Conservation (phyloP, 64 coral and sea anemone genomes). For the Stylophora pistillata region DNA sequence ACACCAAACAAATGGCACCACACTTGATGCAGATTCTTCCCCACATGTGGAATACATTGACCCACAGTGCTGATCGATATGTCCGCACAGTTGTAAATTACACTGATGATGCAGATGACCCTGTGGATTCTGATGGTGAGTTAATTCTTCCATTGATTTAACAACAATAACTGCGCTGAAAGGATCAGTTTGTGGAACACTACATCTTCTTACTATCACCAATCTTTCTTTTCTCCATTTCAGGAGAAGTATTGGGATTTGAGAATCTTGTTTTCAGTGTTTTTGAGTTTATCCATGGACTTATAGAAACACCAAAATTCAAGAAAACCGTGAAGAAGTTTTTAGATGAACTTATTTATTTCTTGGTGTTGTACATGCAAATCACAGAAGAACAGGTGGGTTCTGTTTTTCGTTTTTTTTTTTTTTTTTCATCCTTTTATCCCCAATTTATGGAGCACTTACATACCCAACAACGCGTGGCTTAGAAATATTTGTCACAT, state of each 20-base stretch:
- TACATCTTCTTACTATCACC: no score
- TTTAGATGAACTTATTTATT: conserved; percentile 93
- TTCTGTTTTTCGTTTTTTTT: neutral
- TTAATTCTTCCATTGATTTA: no score
- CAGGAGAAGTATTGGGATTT: conserved; percentile 95
- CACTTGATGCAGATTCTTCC: conserved; percentile 72
- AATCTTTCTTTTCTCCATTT: neutral
- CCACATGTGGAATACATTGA: conserved; percentile 92
- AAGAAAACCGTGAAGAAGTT: conserved; percentile 91
- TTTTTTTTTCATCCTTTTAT: neutral
- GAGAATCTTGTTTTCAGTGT: conserved; percentile 96
- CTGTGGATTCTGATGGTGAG: conserved; percentile 97
- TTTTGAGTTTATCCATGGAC: conserved; percentile 97
- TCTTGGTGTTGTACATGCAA: conserved; percentile 92
- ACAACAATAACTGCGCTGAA: no score
- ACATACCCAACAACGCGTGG: no score
- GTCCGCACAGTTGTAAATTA: conserved; percentile 95
- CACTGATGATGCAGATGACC: conserved; percentile 94
- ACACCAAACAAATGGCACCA: conserved; percentile 83
- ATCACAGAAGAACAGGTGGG: conserved; percentile 96
- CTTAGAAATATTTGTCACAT: neutral
- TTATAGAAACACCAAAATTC: conserved; percentile 96
- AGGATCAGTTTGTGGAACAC: no score
- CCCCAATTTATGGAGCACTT: no score
- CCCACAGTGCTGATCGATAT: conserved; percentile 95